Evolutionary conservation across 2,888 invertebrate species (phyloP), one percentile per base, ranked within the genome.

Genomic region (Tubulanus polymorphus): DNA sequence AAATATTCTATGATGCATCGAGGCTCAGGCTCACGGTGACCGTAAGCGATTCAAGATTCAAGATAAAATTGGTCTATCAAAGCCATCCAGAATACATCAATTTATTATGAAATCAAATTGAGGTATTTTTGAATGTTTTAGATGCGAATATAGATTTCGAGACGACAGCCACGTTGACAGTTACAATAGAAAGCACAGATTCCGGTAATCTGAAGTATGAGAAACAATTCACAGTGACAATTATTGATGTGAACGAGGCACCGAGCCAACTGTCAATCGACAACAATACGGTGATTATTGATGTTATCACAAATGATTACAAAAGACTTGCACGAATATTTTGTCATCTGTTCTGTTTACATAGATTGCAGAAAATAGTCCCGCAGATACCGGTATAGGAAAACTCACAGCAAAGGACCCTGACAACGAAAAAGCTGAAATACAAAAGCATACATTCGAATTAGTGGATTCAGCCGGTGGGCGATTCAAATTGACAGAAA

Each of bases 241-340:
- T 66, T 1, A 8, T 52, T 1, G 56, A 68, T 59, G 58, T 65
- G 23, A 68, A 68, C 48, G 68, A 68, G 58, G 45, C 45, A 23
- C 66, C 68, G 20, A 30, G n/a, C 2, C 51, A 51, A 8, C 45
- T 67, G 6, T 51, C 20, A 1, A 49, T 68, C 23, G 53, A 56
- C 12, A 50, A 57, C 5, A 57, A 62, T 48, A 54, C 56, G 54
- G 68, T 68, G n/a, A n/a, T n/a, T n/a, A n/a, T n/a, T n/a, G n/a
- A n/a, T n/a, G n/a, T n/a, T n/a, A n/a, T n/a, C n/a, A n/a, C n/a
- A n/a, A n/a, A n/a, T n/a, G n/a, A n/a, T n/a, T n/a, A n/a, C n/a
- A n/a, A n/a, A n/a, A n/a, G n/a, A n/a, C n/a, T n/a, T n/a, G n/a
- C n/a, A n/a, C n/a, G n/a, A n/a, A n/a, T n/a, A n/a, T n/a, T n/a